These are phyloP conservation scores for Ophion costatus DNA, from an alignment of 2,888 invertebrate genomes.

Conservation along the genomic window DNA sequence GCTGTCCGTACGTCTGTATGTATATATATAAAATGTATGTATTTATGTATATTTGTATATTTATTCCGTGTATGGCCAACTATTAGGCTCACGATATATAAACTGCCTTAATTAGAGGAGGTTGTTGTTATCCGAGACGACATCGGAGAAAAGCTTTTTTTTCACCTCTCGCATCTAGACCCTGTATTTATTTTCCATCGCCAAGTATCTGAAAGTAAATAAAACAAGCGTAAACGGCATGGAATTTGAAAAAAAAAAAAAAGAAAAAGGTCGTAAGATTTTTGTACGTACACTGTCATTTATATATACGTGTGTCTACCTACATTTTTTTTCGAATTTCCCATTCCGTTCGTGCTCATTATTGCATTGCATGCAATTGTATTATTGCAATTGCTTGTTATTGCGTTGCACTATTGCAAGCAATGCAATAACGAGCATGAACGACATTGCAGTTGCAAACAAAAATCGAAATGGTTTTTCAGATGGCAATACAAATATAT, in stretches of 20 bases:
- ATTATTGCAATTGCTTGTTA: no score
- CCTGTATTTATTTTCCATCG: conserved; percentile 66
- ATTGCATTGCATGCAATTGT: no score
- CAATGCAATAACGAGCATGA: no score
- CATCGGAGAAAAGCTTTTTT: conserved; percentile 58
- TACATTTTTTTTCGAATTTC: background rate
- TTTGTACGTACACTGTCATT: background rate
- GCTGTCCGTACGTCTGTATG: background rate
- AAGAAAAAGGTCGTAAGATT: conserved; percentile 25
- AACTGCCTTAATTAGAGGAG: conserved; percentile 60
- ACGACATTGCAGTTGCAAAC: no score
- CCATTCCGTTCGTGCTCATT: no score
- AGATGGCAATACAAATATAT: no score
- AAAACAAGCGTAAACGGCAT: conserved; percentile 67
- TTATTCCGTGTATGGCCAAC: conserved; percentile 40
- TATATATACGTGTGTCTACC: background rate
- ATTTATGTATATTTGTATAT: background rate
- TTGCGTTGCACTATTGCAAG: no score
- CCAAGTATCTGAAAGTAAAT: conserved; percentile 67
- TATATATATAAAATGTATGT: no score
- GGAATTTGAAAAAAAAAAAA: conserved; percentile 57
- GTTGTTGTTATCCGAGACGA: conserved; percentile 61
- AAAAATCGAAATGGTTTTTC: no score
- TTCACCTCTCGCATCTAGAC: conserved; percentile 65
- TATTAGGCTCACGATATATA: conserved; percentile 53